Base-by-base conservation (phyloP, 2,797 vertebrate genomes). In the Staurois parvus region DNA sequence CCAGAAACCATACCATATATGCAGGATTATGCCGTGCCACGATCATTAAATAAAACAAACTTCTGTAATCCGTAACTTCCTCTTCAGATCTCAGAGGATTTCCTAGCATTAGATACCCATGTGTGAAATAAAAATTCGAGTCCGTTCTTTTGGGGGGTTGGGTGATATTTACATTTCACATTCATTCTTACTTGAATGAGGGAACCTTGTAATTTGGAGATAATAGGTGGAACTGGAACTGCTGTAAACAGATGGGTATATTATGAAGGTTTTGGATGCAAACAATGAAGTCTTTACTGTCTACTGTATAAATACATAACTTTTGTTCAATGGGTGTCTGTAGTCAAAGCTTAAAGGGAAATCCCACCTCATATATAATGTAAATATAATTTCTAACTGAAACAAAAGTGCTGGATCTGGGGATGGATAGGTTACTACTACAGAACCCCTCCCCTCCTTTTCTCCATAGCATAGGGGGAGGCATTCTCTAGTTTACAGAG, bases 21-120 rank as follows among this genome's bases (percentile, higher is more conserved):
- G 42, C 12, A 72, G 79, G 68, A 72, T 81, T 69, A 80, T 10
- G 9, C 29, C 0, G 56, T 12, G n/a, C 62, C 52, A 7, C n/a
- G 42, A 80, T 52, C 66, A 45, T 48, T 72, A 59, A 72, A 45
- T 70, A 84, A 78, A 69, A 72, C 21, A 77, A 84, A 84, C 40
- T 75, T 30, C 7, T 72, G 24, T 66, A 78, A 84, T 84, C 76
- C 75, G 28, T 40, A 42, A 72, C 83, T 78, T 84, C 83, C 67
- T 29, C 32, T 29, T 1, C 2, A 77, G 56, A 70, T n/a, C 48
- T 56, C 37, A 24, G 62, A 42, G 34, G 67, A 29, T 62, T 84
- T 84, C 62, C 64, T 28, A 84, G 26, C 29, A 77, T 68, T 34
- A 76, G 56, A 81, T 72, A 81, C 30, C 34, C 68, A 81, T 72